Conservation (phyloP, 1,140 invertebrate genomes). For the Leptoteleia sp. region DNA sequence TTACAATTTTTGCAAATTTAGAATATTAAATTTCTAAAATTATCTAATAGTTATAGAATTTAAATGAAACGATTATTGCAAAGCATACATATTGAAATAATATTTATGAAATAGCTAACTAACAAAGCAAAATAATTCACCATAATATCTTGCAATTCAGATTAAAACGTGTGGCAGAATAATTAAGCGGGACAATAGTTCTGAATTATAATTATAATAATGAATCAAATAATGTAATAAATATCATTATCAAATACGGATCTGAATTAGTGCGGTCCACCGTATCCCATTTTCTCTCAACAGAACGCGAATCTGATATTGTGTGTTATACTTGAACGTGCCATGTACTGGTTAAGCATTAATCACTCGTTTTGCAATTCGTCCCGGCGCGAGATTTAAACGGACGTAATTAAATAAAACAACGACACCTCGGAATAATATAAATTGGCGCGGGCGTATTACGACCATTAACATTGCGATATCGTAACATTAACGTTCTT, state of each 20-base stretch:
- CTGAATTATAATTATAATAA: conserved; percentile 33
- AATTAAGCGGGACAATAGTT: conserved; percentile 17
- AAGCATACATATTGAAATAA: too few species aligned
- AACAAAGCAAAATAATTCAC: too few species aligned
- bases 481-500: too few species aligned
- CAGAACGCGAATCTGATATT: conserved; percentile 43
- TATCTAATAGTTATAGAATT: too few species aligned
- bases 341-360: conserved; percentile 39
- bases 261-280: conserved; percentile 37
- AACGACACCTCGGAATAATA: conserved; percentile 20
- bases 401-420: conserved; percentile 41
- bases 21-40: too few species aligned
- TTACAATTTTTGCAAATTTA: too few species aligned
- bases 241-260: conserved; percentile 21
- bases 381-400: conserved; percentile 19
- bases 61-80: too few species aligned
- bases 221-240: conserved; percentile 33
- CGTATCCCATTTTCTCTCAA: conserved; percentile 30
- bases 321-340: conserved; percentile 30
- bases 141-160: too few species aligned
- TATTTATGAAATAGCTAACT: too few species aligned
- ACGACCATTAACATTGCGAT: background rate
- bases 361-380: conserved; percentile 37
- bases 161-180: background rate
- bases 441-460: conserved; percentile 1